A percentile compares a stretch with the other conserved stretches of the same genome.
Evolutionary conservation across 2,797 vertebrate species (phyloP).

Genomic region (Rousettus madagascariensis): DNA sequence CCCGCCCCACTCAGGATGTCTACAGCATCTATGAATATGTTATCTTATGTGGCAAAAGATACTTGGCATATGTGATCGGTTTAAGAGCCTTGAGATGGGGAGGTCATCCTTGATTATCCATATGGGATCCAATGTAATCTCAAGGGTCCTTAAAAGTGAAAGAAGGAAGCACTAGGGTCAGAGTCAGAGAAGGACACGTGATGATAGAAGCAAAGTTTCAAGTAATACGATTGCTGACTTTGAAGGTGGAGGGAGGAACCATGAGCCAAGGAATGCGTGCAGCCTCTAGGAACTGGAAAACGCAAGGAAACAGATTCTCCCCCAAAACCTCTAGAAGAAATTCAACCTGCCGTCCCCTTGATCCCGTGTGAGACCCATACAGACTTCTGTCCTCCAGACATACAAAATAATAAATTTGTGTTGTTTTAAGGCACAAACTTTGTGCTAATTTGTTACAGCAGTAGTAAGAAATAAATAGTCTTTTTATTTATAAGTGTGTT

Average conservation of each 20-base stretch:
- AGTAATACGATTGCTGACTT: not conserved
- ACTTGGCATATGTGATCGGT: not conserved
- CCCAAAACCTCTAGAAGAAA: not conserved
- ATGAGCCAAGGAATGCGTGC: not conserved
- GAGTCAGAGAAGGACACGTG: not conserved
- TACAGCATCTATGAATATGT: not conserved
- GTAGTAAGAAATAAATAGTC: not conserved
- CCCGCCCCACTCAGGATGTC: not conserved
- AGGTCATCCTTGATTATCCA: not conserved
- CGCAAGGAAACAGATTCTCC: not conserved
- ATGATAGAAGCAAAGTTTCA: not conserved
- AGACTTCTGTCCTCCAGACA: not conserved
- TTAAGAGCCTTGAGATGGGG: not conserved
- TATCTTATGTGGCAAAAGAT: not conserved
- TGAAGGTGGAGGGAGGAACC: not conserved
- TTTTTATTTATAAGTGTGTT: slow-evolving; percentile 28
- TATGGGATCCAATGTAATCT: not conserved
- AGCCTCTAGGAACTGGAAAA: not conserved
- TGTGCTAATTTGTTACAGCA: not conserved
- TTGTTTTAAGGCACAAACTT: not conserved
- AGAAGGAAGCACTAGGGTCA: not conserved
- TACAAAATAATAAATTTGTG: not conserved
- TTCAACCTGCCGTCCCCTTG: not conserved
- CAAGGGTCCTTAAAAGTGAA: not conserved
- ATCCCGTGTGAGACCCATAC: not conserved